These are phyloP conservation scores for Cecidostiba fungosa DNA, from an alignment of 2,888 invertebrate genomes.

Conservation along the genomic window DNA sequence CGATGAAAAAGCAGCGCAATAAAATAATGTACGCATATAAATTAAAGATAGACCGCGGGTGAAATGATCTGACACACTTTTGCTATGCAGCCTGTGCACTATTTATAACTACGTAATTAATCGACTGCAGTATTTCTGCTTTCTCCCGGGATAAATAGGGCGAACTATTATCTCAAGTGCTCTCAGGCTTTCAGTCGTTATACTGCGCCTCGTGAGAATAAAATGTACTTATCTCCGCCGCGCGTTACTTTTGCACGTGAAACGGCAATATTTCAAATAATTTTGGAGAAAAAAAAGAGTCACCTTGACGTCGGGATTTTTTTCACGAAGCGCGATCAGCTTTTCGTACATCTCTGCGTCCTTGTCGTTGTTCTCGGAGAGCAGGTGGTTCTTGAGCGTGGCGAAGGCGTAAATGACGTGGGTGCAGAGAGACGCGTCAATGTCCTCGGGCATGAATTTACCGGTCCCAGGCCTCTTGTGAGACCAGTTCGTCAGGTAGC, in stretches of 20 bases:
- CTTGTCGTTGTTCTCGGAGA: slow-evolving; percentile 90
- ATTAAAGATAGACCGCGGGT: too few species aligned
- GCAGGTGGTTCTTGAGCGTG: slow-evolving; percentile 91
- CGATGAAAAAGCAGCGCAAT: too few species aligned
- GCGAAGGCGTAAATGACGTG: slow-evolving; percentile 98
- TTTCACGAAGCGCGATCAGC: slow-evolving; percentile 91
- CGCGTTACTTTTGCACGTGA: too few species aligned
- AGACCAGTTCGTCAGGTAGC: slow-evolving; percentile 98
- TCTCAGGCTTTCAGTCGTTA: too few species aligned
- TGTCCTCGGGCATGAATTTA: slow-evolving; percentile 93
- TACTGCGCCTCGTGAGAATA: too few species aligned
- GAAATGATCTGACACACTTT: slow-evolving; percentile 48
- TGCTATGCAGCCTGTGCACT: neutral
- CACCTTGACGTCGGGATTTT: slow-evolving; percentile 93
- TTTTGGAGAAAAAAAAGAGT: slow-evolving; percentile 62
- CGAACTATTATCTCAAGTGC: slow-evolving; percentile 17
- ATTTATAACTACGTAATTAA: slow-evolving; percentile 17
- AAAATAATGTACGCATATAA: too few species aligned
- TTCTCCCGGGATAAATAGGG: slow-evolving; percentile 35
- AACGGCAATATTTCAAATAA: too few species aligned
- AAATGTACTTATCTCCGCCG: too few species aligned
- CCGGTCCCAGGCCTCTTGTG: slow-evolving; percentile 94
- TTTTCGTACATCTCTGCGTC: slow-evolving; percentile 93
- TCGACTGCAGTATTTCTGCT: slow-evolving; percentile 45
- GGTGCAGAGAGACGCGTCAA: slow-evolving; percentile 94